These are phyloP conservation scores for Selenia dentaria DNA, from an alignment of 2,888 invertebrate genomes.

Conservation along the genomic window DNA sequence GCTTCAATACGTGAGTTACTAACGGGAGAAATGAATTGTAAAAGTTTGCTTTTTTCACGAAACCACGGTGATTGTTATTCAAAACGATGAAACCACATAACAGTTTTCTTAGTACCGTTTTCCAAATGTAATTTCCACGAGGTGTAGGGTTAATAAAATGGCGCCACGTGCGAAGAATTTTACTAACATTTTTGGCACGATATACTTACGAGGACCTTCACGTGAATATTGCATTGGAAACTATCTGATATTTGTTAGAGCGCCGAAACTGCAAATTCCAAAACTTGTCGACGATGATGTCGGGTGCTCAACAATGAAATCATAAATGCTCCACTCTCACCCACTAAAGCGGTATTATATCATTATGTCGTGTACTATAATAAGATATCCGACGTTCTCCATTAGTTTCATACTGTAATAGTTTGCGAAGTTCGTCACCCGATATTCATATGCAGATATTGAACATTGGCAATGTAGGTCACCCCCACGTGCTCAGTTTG, in stretches of 20 bases:
- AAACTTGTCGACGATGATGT: too few relatives aligned
- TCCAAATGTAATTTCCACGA: conserved; percentile 12
- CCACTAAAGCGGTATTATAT: not conserved
- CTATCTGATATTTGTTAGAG: too few relatives aligned
- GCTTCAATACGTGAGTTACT: too few relatives aligned
- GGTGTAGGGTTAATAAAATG: conserved; percentile 10
- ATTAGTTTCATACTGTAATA: conserved; percentile 3
- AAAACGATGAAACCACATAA: conserved; percentile 2
- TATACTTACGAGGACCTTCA: too few relatives aligned
- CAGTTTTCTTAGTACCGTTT: conserved; percentile 9
- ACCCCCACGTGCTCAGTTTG: conserved; percentile 4
- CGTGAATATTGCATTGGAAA: too few relatives aligned
- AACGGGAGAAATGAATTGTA: not conserved
- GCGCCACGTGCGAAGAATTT: conserved; percentile 1
- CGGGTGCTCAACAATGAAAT: not conserved
- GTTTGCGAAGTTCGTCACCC: conserved; percentile 1
- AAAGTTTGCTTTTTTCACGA: not conserved
- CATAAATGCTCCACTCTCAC: not conserved
- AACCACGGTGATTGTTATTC: conserved; percentile 7
- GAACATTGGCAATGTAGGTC: conserved; percentile 22
- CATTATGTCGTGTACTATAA: conserved; percentile 1
- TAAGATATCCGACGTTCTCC: not conserved
- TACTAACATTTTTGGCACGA: conserved; percentile 1
- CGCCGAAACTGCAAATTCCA: too few relatives aligned
- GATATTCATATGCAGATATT: conserved; percentile 7